A percentile compares a stretch with the other conserved stretches of the same genome.
Conservation (phyloP, 2,888 invertebrate genomes). For the Lycaena phlaeas region DNA sequence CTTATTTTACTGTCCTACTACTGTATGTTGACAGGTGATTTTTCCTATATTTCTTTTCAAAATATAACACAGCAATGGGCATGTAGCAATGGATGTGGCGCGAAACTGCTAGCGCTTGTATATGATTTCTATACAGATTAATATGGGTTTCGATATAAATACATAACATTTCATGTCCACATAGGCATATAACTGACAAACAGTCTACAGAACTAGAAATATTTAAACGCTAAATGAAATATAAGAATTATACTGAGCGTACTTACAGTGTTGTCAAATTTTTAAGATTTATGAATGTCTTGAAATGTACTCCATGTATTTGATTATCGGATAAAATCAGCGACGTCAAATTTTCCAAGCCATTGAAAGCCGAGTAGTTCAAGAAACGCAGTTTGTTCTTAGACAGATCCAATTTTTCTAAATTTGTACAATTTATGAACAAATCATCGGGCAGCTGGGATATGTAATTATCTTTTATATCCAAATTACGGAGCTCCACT, state of each 20-base stretch:
- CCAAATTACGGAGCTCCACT: slow-evolving; percentile 73
- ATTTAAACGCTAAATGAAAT: no score
- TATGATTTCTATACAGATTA: no score
- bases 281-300: slow-evolving; percentile 75
- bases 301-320: slow-evolving; percentile 75
- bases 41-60: no score
- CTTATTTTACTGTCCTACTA: no score
- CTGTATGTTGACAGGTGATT: no score
- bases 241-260: slow-evolving; percentile 9
- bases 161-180: no score
- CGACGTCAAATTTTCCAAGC: slow-evolving; percentile 76
- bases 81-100: no score
- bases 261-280: slow-evolving; percentile 82
- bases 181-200: no score
- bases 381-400: slow-evolving; percentile 78
- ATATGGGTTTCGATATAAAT: no score
- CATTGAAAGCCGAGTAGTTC: slow-evolving; percentile 73
- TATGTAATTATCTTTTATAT: slow-evolving; percentile 79
- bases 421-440: slow-evolving; percentile 68
- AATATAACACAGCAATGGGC: no score
- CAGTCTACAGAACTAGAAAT: no score
- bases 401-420: slow-evolving; percentile 79
- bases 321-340: slow-evolving; percentile 82
- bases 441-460: slow-evolving; percentile 66
- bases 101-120: no score